These are phyloP conservation scores for Desmodus rotundus DNA, from an alignment of 2,113 vertebrate genomes.

Conservation along the genomic window DNA sequence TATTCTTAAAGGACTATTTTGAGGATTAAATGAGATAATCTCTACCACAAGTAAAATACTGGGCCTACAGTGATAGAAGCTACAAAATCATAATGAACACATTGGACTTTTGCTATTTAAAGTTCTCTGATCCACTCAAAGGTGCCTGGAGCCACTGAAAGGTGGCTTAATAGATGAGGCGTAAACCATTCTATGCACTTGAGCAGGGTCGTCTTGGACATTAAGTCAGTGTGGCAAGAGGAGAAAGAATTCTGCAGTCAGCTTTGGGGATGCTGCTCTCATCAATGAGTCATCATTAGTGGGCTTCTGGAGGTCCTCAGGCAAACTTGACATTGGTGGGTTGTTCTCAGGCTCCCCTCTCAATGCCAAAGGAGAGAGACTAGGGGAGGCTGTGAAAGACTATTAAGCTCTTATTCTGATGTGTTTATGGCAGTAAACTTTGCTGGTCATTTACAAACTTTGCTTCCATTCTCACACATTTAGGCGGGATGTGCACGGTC, in stretches of 20 bases:
- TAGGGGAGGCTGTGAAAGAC: background rate
- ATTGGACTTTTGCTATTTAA: background rate
- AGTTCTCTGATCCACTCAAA: background rate
- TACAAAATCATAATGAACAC: background rate
- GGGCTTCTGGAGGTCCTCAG: background rate
- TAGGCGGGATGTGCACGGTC: background rate
- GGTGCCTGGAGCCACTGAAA: background rate
- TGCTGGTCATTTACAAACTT: background rate
- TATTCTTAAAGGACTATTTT: background rate
- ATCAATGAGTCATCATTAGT: background rate
- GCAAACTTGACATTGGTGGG: background rate
- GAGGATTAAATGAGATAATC: background rate
- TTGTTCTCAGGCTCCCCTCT: background rate
- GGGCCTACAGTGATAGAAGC: background rate
- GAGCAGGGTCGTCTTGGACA: background rate
- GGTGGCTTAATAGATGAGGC: background rate
- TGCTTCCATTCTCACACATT: background rate
- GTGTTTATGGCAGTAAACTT: conserved; percentile 31
- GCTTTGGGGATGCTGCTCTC: background rate
- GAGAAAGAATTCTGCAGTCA: background rate
- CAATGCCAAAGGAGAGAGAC: background rate
- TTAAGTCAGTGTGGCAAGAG: background rate
- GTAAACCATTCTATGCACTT: background rate
- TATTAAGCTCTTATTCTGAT: conserved; percentile 23
- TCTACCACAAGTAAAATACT: background rate